These are phyloP conservation scores for Gallinago paraguaiae DNA, from an alignment of 2,113 vertebrate genomes.

Conservation along the genomic window DNA sequence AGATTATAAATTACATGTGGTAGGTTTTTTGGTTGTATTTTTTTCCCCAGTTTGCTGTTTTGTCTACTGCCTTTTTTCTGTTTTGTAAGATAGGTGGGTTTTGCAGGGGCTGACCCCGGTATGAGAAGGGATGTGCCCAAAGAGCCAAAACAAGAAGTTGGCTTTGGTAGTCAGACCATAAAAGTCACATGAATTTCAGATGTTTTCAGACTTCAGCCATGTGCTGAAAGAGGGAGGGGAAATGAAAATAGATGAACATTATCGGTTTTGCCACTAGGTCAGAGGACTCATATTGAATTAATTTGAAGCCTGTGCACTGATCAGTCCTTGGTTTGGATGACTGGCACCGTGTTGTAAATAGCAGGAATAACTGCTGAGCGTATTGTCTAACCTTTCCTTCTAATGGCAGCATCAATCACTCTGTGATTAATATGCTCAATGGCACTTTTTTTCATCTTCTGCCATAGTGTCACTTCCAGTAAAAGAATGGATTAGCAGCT, in stretches of 20 bases:
- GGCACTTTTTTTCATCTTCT: background rate
- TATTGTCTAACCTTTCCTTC: background rate
- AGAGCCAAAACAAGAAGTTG: background rate
- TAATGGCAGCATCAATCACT: conserved; percentile 31
- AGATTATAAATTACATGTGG: background rate
- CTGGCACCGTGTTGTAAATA: background rate
- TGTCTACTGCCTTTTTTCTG: background rate
- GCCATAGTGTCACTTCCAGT: background rate
- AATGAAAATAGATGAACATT: background rate
- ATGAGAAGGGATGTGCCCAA: background rate
- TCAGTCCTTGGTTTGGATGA: background rate
- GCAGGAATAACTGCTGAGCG: conserved; percentile 13
- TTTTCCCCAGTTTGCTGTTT: background rate
- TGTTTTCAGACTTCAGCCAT: background rate
- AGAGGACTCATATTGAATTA: background rate
- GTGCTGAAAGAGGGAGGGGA: background rate
- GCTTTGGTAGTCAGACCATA: background rate
- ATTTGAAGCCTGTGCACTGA: background rate
- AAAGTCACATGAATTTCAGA: background rate
- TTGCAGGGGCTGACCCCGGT: fast-evolving
- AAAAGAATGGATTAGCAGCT: background rate
- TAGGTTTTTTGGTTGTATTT: background rate
- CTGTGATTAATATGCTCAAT: background rate
- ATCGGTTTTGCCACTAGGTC: background rate
- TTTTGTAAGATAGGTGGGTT: background rate